These are phyloP conservation scores for Lamellibrachia satsuma DNA, from an alignment of 2,888 invertebrate species.

Conservation along the genomic window DNA sequence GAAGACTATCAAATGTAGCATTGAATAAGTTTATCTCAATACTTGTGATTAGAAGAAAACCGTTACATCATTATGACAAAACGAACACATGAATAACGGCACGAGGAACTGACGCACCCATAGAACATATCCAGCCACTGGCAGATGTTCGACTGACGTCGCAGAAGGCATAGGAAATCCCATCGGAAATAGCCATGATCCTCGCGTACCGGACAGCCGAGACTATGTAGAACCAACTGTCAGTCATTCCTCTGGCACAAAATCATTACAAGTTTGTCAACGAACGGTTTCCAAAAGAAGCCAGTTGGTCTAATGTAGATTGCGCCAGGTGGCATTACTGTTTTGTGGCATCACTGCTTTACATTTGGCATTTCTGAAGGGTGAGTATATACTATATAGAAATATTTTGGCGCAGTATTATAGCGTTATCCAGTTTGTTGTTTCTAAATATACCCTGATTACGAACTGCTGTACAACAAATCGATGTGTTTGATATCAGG, in stretches of 20 bases:
- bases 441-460: no score
- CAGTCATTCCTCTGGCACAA: neutral
- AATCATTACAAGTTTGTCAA: conserved; percentile 5
- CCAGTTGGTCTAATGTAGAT: neutral
- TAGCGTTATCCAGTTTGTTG: no score
- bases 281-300: neutral
- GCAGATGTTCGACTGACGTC: neutral
- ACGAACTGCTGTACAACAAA: no score
- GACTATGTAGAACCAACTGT: neutral
- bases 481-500: no score
- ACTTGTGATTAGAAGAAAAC: no score
- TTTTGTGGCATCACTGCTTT: neutral
- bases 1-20: no score
- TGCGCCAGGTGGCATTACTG: neutral
- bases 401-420: no score
- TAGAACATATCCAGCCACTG: neutral
- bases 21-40: no score
- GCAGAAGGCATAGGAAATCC: neutral
- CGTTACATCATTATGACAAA: no score
- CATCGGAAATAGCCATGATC: neutral
- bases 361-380: neutral
- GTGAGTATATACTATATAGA: no score
- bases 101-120: neutral
- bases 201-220: neutral
- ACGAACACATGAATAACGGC: neutral